Conservation (phyloP, 2,113 vertebrate species). For the Bambusicola thoracicus region DNA sequence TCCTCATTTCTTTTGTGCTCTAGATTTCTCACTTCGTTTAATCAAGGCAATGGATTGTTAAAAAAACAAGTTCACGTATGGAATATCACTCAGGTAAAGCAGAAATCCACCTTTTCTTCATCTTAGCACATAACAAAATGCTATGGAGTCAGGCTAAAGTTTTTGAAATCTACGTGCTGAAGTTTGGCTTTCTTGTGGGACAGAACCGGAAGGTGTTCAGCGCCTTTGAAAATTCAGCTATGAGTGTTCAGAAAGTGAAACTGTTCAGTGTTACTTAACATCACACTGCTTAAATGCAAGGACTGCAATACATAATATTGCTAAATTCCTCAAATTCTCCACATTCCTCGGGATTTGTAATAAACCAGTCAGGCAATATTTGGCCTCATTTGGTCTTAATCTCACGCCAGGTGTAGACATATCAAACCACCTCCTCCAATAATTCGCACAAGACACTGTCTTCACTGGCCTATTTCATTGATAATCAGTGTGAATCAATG, state of each 20-base stretch:
- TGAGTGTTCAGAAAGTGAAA: not conserved
- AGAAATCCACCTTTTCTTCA: slow-evolving; percentile 50
- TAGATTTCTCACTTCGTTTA: not conserved
- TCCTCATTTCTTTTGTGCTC: not conserved
- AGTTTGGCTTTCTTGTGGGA: not conserved
- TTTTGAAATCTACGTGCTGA: not conserved
- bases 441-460: too few relatives aligned
- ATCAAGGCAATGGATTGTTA: not conserved
- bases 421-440: too few relatives aligned
- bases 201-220: not conserved
- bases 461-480: not conserved
- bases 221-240: not conserved
- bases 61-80: not conserved
- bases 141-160: not conserved
- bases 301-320: not conserved
- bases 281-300: not conserved
- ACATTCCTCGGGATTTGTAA: too few relatives aligned
- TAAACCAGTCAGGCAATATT: too few relatives aligned
- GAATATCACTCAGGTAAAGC: slow-evolving; percentile 8
- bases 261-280: not conserved
- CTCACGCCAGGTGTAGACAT: too few relatives aligned
- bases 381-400: too few relatives aligned
- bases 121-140: not conserved
- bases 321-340: too few relatives aligned
- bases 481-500: not conserved